Percentiles rank a stretch among this genome's conserved stretches.
Evolutionary conservation across 2,113 vertebrate species (phyloP).

Genomic region (Heloderma charlesbogerti): DNA sequence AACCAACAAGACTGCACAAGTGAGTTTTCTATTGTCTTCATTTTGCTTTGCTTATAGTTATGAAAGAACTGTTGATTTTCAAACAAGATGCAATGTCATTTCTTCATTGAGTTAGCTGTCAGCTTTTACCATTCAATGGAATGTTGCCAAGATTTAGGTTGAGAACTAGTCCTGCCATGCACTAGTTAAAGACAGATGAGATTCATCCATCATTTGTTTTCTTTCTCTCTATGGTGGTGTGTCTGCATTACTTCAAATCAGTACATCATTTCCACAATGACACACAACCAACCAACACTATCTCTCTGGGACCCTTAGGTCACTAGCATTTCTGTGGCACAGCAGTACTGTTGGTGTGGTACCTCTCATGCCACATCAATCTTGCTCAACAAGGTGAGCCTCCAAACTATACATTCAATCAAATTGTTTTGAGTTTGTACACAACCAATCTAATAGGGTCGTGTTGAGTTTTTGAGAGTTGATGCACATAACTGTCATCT

Average conservation of each 20-base stretch:
- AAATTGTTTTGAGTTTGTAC: neutral
- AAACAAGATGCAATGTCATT: neutral
- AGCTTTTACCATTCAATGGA: neutral
- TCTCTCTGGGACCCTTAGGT: neutral
- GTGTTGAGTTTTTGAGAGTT: neutral
- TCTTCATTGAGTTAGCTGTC: neutral
- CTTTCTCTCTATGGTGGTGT: no score
- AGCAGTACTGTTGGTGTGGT: neutral
- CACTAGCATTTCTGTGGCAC: neutral
- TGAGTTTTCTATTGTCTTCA: neutral
- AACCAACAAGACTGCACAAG: neutral
- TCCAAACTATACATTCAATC: neutral
- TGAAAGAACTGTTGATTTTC: slow-evolving; percentile 9
- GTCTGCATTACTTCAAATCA: neutral
- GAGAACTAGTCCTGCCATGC: neutral
- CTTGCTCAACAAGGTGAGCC: neutral
- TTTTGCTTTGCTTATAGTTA: neutral
- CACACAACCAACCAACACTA: neutral
- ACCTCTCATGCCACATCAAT: neutral
- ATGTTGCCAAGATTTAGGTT: neutral
- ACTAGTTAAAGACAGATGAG: neutral
- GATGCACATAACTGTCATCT: neutral
- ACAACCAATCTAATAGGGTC: neutral
- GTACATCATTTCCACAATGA: neutral
- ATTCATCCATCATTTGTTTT: neutral